Conservation (phyloP, 2,888 invertebrate species). For the Leuctra nigra region DNA sequence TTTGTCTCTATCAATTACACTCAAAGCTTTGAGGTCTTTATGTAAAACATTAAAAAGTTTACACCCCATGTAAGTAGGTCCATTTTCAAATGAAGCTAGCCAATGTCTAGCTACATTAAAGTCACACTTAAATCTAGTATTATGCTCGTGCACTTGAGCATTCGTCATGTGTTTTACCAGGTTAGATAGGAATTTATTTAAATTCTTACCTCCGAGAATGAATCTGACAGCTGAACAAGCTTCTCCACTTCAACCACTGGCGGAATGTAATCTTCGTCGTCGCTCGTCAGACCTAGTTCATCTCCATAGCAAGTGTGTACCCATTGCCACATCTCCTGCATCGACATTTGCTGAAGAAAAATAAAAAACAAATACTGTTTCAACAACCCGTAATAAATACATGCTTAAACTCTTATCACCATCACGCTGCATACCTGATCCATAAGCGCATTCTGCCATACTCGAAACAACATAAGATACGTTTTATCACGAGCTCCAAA, state of each 20-base stretch:
- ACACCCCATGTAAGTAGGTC: too few relatives aligned
- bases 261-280: constrained; percentile 79
- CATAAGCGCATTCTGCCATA: constrained; percentile 94
- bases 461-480: constrained; percentile 88
- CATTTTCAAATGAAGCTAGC: too few relatives aligned
- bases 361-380: not conserved
- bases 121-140: too few relatives aligned
- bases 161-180: too few relatives aligned
- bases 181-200: too few relatives aligned
- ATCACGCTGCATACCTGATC: constrained; percentile 55
- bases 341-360: constrained; percentile 56
- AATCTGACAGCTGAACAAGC: constrained; percentile 35
- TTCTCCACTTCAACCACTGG: constrained; percentile 49
- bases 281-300: constrained; percentile 86
- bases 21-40: too few relatives aligned
- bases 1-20: too few relatives aligned
- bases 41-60: too few relatives aligned
- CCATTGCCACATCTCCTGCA: constrained; percentile 83
- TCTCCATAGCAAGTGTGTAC: constrained; percentile 92
- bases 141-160: too few relatives aligned
- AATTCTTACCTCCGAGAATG: constrained; percentile 39
- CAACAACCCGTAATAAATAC: too few relatives aligned
- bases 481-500: constrained; percentile 92
- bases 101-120: too few relatives aligned
- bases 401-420: too few relatives aligned